Evolutionary conservation across 1,140 invertebrate species (phyloP), one percentile per base, ranked within the genome.

Genomic region (Nebria ingens): DNA sequence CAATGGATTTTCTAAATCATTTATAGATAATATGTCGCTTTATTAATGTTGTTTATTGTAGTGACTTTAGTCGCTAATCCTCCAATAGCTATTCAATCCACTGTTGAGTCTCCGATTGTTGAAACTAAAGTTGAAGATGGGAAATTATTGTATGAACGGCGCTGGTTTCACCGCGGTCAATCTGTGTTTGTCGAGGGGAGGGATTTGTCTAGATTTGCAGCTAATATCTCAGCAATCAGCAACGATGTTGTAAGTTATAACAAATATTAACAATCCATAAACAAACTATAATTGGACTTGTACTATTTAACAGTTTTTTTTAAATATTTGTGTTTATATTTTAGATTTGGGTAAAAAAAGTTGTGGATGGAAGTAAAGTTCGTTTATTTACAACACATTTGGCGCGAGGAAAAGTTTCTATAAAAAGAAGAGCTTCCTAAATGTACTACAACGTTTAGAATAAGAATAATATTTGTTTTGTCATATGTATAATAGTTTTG

Each of bases 151-250:
- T 97, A 92, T 75, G 93, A 97, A 72, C 84, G 91, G 63, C 80
- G 90, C 72, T 97, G 93, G 93, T 97, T 87, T 73, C 91, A 95
- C 69, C 79, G 93, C 56, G 93, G 93, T 1, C 92, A 96, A 72
- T 85, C 89, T 58, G 84, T 97, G 21, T 93, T 87, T 72, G 85
- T 96, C 3, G 93, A 93, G 72, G 90, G 89, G 21, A 86, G 88
- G 61, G 91, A 94, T 64, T 74, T 85, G 58, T 76, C 82, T 0
- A 84, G 87, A 64, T 90, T 91, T 66, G 81, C 86, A 56, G 92
- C 86, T 2, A 85, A 89, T 61, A 93, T 97, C 65, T 87, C 87
- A 34, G 86, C 88, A 20, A 92, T 97, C 62, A 87, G 88, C 56
- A 86, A 84, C 50, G 90, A 94, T 74, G 86, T 86, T 71, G 91